Evolutionary conservation across 1,140 invertebrate species (phyloP), one percentile per base, ranked within the genome.

Genomic region (Drosophila mojavensis): DNA sequence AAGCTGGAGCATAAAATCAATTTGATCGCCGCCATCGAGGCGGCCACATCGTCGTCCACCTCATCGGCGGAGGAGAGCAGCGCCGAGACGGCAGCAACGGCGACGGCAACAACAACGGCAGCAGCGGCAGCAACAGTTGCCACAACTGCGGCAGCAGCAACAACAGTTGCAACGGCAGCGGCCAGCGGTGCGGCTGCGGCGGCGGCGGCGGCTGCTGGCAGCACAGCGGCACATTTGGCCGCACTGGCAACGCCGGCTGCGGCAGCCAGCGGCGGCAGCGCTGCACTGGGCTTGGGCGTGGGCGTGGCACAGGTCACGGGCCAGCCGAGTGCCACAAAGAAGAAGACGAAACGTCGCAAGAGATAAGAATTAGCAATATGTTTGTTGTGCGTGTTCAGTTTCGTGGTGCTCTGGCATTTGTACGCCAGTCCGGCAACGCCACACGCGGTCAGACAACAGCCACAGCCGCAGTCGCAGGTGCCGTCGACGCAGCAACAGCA

Each of bases 321-420:
- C 28, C 90, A 75, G 79, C 76, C 77, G 78, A 82, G 91, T 91
- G 81, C 70, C 56, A 73, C 78, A 81, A 92, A 92, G 75, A 92
- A 92, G 78, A 92, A 92, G 81, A 90, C 81, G 0, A 92, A 92
- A 62, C 77, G 86, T 6, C 91, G 91, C 59, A 92, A 92, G 58
- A 92, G 91, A 92, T 92, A 92, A 92, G 91, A 92, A 90, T 92
- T 92, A 92, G 90, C 82, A 58, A 89, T 92, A 64, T 92, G 86
- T 91, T 91, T 92, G 90, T 79, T 92, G 90, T 92, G 86, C 81
- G 81, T 92, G 66, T 91, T 91, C 73, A 90, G 91, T 82, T 68
- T 92, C 36, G 74, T 91, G 61, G 77, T 91, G 51, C 79, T 83
- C 33, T 92, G 89, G 78, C 90, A 92, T 78, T 54, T 92, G 20